Evolutionary conservation across 2,113 vertebrate species (phyloP).

Genomic region (Apodemus speciosus): DNA sequence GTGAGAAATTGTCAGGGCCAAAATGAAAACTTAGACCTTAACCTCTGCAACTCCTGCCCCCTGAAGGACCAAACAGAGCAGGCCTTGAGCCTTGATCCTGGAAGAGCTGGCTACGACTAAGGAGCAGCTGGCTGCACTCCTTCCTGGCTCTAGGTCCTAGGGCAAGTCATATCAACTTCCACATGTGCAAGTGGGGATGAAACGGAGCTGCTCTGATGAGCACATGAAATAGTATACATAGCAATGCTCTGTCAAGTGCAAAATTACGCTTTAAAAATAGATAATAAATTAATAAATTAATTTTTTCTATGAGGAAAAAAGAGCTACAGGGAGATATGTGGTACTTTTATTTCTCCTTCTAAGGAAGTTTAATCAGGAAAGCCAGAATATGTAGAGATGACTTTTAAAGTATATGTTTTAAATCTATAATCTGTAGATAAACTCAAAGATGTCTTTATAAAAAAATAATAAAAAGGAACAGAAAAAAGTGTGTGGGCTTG

Average conservation of each 20-base stretch:
- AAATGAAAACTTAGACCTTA: not conserved
- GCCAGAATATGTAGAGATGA: not conserved
- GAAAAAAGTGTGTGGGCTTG: not conserved
- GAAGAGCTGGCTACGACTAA: not conserved
- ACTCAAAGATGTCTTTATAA: not conserved
- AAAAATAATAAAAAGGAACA: not conserved
- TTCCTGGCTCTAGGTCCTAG: not conserved
- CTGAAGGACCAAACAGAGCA: no score
- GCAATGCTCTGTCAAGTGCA: not conserved
- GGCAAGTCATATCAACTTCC: not conserved
- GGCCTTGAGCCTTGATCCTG: rapidly evolving
- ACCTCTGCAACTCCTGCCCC: not conserved
- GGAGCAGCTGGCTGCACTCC: not conserved
- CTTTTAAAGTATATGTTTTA: not conserved
- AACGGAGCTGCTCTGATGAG: not conserved
- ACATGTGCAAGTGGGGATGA: not conserved
- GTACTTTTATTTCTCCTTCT: not conserved
- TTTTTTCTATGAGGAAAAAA: not conserved
- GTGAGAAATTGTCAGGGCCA: not conserved
- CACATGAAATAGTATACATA: not conserved
- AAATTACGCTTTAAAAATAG: constrained; percentile 31
- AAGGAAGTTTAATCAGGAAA: not conserved
- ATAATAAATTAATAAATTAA: constrained; percentile 9
- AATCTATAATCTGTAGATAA: constrained; percentile 10
- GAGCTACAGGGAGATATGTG: not conserved